Evolutionary conservation across 2,888 invertebrate species (phyloP).

Genomic region (Lagria hirta): DNA sequence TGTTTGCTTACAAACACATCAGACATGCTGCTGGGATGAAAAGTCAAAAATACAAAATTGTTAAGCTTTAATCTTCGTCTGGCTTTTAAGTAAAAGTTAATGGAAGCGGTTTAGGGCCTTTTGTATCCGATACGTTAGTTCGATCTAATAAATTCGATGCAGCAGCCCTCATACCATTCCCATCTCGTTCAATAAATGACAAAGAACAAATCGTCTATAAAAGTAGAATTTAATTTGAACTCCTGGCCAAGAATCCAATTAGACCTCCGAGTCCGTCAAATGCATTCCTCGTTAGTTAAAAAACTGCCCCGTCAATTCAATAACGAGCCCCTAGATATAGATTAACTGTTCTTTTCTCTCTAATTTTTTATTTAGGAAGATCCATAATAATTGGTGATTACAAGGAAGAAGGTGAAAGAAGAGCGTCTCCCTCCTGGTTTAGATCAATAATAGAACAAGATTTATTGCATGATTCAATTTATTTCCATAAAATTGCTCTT

Average conservation of each 20-base stretch:
- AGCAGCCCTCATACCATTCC: slow-evolving; percentile 15
- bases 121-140: slow-evolving; percentile 13
- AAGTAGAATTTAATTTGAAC: slow-evolving; percentile 50
- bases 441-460: slow-evolving; percentile 4
- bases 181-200: slow-evolving; percentile 42
- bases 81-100: too few relatives aligned
- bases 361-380: slow-evolving; percentile 1
- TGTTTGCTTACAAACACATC: too few relatives aligned
- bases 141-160: slow-evolving; percentile 20
- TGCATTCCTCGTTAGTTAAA: slow-evolving; percentile 47
- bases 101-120: slow-evolving; percentile 14
- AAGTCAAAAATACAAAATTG: too few relatives aligned
- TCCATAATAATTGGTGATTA: slow-evolving; percentile 7
- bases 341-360: slow-evolving; percentile 11
- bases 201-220: slow-evolving; percentile 48
- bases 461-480: slow-evolving; percentile 6
- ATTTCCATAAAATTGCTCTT: too few relatives aligned
- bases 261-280: slow-evolving; percentile 45
- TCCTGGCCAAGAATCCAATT: slow-evolving; percentile 48
- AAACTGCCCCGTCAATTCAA: slow-evolving; percentile 39
- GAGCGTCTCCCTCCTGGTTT: too few relatives aligned
- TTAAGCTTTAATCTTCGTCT: too few relatives aligned
- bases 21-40: too few relatives aligned
- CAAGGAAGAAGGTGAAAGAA: too few relatives aligned
- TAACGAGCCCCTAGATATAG: slow-evolving; percentile 31